Base-by-base conservation (phyloP, 2,797 vertebrate genomes). In the Agapornis canus region DNA sequence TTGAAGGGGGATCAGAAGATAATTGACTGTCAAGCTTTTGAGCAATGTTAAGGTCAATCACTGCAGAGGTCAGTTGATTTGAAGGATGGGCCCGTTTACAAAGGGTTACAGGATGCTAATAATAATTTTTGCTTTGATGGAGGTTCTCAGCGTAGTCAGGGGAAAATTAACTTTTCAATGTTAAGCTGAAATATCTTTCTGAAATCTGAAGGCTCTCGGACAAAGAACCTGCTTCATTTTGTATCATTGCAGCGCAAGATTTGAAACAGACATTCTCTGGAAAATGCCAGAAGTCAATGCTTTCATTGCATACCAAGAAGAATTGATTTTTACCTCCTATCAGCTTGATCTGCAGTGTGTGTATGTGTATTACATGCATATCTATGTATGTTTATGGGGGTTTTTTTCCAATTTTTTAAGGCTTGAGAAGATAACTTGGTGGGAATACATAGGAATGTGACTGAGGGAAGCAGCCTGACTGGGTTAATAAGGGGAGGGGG, bases 21-120 rank as follows among this genome's bases (percentile, higher is more conserved):
- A 98, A 98, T 97, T 97, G 97, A 97, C 97, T 98, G 97, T 96
- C 97, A 97, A 94, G 93, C 66, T 96, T 95, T 95, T 97, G 96
- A 97, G 94, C 94, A 97, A 97, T 97, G 97, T 95, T 96, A 96
- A 98, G 96, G 97, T 98, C 97, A 97, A 97, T 97, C 94, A 94
- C 95, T 93, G 95, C 78, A 82, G 97, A 97, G 96, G 95, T 97
- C 96, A 83, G 94, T 97, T 97, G 94, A 69, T 97, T 96, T 97
- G 97, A 97, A 97, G 97, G 97, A 96, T 93, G 95, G 75, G 72
- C 64, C 89, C 13, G 31, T 88, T 95, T 96, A 94, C 94, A 97
- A 96, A 97, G 97, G 96, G 96, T 92, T 96, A 95, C 97, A 90
- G 85, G 91, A 96, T 97, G 95, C 96, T 97, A 94, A 89, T 96